Evolutionary conservation across 2,113 vertebrate species (phyloP).

Genomic region (Vireo altiloquus): DNA sequence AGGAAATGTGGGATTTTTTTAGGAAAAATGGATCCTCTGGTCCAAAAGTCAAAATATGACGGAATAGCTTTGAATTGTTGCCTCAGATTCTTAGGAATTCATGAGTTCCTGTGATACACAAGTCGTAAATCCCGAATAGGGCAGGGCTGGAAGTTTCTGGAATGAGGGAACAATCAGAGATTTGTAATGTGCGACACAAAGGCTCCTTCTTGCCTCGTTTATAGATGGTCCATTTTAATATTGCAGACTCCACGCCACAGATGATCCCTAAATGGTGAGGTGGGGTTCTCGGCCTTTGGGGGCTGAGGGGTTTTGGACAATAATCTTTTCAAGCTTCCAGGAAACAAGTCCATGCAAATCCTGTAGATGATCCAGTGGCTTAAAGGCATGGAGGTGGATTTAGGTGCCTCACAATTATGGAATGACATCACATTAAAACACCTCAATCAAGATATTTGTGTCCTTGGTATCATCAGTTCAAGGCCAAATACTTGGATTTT

Average conservation of each 20-base stretch:
- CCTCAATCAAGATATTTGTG: neutral
- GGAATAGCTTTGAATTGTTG: neutral
- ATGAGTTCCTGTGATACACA: neutral
- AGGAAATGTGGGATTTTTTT: neutral
- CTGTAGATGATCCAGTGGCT: neutral
- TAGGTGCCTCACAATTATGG: neutral
- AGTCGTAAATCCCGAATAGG: neutral
- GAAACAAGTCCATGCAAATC: neutral
- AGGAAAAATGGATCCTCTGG: neutral
- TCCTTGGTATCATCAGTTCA: neutral
- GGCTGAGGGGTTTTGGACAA: neutral
- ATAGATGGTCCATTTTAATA: neutral
- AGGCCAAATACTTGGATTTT: neutral
- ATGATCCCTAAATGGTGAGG: neutral
- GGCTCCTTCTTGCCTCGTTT: neutral
- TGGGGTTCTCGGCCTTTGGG: neutral
- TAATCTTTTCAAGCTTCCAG: neutral
- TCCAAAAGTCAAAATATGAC: neutral
- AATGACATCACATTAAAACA: neutral
- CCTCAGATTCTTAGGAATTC: neutral
- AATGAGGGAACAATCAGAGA: neutral
- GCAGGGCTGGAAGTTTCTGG: neutral
- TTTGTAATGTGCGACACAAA: neutral
- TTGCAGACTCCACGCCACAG: neutral
- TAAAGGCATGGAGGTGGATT: neutral